A percentile compares a stretch with the other conserved stretches of the same genome.
phyloP scores from a whole-genome alignment of 2,113 vertebrate species.

The Burhinus oedicnemus region DNA sequence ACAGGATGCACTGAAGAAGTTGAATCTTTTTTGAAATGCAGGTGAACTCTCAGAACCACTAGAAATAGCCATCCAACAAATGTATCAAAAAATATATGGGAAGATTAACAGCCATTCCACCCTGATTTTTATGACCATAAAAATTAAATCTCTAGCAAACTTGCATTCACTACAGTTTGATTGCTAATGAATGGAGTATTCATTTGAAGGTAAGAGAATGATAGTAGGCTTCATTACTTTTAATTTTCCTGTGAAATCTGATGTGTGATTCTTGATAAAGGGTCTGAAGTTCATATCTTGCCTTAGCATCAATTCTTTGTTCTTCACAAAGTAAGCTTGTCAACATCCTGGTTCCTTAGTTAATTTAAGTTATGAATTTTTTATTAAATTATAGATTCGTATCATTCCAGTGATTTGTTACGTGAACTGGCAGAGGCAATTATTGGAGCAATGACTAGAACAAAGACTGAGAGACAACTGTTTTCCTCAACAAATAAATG shows the following conservation, averaged over 20 bases:
- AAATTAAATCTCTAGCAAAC: not conserved
- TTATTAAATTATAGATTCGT: not conserved
- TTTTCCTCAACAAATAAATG: not conserved
- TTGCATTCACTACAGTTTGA: not conserved
- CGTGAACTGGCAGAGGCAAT: not conserved
- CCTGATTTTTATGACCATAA: not conserved
- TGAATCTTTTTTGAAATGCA: not conserved
- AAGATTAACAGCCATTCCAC: not conserved
- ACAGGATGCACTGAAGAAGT: not conserved
- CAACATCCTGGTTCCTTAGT: not conserved
- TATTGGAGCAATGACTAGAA: not conserved
- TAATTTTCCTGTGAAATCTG: not conserved
- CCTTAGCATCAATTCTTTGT: not conserved
- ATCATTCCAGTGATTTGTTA: not conserved
- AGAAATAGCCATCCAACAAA: not conserved
- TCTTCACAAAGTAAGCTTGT: slow-evolving; percentile 4
- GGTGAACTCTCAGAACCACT: not conserved
- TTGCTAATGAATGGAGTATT: not conserved
- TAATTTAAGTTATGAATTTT: not conserved
- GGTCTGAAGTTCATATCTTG: not conserved
- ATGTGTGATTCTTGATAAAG: not conserved
- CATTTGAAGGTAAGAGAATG: not conserved
- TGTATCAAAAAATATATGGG: not conserved
- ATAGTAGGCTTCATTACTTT: not conserved
- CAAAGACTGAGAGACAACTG: not conserved